Conservation (phyloP, 2,888 invertebrate species). For the Syritta pipiens region DNA sequence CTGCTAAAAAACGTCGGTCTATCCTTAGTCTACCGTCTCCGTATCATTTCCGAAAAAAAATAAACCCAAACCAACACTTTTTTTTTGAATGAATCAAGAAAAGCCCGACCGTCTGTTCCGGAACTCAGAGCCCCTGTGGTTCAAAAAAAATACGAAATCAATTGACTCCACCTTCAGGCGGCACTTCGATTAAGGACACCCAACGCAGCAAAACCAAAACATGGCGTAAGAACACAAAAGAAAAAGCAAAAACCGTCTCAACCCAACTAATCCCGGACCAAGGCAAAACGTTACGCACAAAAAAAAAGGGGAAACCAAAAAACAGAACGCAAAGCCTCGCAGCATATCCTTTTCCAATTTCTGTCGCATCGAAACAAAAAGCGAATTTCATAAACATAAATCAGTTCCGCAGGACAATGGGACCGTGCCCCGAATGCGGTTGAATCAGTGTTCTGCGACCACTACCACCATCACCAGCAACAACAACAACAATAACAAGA, state of each 20-base stretch:
- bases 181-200: background rate
- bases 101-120: too few species aligned
- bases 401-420: constrained; percentile 59
- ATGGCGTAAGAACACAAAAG: background rate
- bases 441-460: constrained; percentile 35
- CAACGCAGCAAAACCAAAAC: background rate
- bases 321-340: constrained; percentile 31
- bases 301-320: constrained; percentile 3
- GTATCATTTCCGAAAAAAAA: too few species aligned
- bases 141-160: constrained; percentile 19
- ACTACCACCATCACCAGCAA: background rate
- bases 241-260: constrained; percentile 5
- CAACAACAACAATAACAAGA: constrained; percentile 28
- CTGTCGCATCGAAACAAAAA: constrained; percentile 55
- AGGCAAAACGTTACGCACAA: background rate
- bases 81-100: too few species aligned
- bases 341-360: constrained; percentile 60
- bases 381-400: constrained; percentile 65
- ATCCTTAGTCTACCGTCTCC: too few species aligned
- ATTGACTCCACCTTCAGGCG: constrained; percentile 12
- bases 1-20: too few species aligned
- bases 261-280: background rate
- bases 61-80: too few species aligned
- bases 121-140: too few species aligned
- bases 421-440: constrained; percentile 24